Percentiles rank a stretch among this genome's conserved stretches.
Evolutionary conservation across 2,888 invertebrate species (phyloP).

Genomic region (Steinernema scapterisci): DNA sequence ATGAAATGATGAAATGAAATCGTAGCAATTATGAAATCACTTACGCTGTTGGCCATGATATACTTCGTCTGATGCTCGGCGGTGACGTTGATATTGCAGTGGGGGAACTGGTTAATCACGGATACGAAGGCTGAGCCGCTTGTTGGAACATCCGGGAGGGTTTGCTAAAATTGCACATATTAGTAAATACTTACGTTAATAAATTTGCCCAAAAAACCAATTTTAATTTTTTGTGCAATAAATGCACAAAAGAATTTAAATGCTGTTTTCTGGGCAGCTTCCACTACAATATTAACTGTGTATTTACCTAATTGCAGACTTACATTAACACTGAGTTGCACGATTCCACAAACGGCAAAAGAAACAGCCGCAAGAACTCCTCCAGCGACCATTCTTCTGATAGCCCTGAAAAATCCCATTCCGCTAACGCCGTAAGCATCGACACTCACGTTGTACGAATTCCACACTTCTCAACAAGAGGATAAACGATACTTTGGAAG

Average conservation of each 20-base stretch:
- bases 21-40: too few species aligned
- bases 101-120: slow-evolving; percentile 1
- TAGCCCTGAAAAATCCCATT: slow-evolving; percentile 76
- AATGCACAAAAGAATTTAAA: too few species aligned
- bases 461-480: slow-evolving; percentile 41
- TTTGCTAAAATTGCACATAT: slow-evolving; percentile 36
- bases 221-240: too few species aligned
- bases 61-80: not conserved
- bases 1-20: too few species aligned
- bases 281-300: not conserved
- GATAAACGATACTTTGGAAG: slow-evolving; percentile 67
- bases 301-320: slow-evolving; percentile 26
- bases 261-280: too few species aligned
- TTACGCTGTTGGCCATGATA: not conserved
- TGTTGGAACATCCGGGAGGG: slow-evolving; percentile 34
- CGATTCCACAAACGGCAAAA: slow-evolving; percentile 81
- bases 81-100: slow-evolving; percentile 6
- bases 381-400: slow-evolving; percentile 84
- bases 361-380: slow-evolving; percentile 83
- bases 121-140: not conserved
- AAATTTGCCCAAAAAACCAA: too few species aligned
- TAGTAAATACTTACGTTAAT: too few species aligned
- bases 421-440: too few species aligned
- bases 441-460: slow-evolving; percentile 44
- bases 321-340: slow-evolving; percentile 68